Evolutionary conservation across 2,113 vertebrate genomes (phyloP).

Genomic region (Orthonyx spaldingii): DNA sequence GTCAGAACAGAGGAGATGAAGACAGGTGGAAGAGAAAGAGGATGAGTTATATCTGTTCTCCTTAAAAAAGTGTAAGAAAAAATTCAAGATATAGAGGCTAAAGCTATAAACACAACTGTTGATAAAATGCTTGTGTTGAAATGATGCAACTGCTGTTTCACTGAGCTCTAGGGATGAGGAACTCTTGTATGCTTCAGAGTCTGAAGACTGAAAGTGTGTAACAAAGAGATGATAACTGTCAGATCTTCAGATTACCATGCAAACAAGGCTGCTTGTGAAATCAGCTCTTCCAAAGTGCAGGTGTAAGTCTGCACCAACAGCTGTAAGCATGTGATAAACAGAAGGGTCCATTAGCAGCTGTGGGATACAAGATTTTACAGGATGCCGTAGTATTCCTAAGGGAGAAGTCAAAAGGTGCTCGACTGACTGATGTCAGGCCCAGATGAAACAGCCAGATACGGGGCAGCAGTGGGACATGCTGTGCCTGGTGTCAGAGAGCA

Average conservation of each 20-base stretch:
- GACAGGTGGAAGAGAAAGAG: neutral
- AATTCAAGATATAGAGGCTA: neutral
- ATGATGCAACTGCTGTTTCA: neutral
- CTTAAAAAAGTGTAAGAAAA: neutral
- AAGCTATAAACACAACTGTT: neutral
- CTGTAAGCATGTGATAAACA: neutral
- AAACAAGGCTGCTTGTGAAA: neutral
- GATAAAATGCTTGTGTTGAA: neutral
- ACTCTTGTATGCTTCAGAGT: neutral
- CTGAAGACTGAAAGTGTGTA: neutral
- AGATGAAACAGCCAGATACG: neutral
- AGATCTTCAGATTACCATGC: neutral
- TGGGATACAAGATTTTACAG: neutral
- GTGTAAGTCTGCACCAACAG: neutral
- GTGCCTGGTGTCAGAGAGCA: neutral
- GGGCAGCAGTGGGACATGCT: neutral
- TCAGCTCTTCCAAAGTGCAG: neutral
- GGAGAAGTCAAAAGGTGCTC: neutral
- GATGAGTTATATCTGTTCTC: neutral
- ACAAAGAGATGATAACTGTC: neutral
- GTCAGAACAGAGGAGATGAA: neutral
- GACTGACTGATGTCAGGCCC: neutral
- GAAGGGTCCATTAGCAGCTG: neutral
- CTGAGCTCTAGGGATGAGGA: neutral
- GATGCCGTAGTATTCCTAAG: accelerated